Evolutionary conservation across 92 coral and sea anemone species (phyloP).

Genomic region (Palythoa heliodiscus): DNA sequence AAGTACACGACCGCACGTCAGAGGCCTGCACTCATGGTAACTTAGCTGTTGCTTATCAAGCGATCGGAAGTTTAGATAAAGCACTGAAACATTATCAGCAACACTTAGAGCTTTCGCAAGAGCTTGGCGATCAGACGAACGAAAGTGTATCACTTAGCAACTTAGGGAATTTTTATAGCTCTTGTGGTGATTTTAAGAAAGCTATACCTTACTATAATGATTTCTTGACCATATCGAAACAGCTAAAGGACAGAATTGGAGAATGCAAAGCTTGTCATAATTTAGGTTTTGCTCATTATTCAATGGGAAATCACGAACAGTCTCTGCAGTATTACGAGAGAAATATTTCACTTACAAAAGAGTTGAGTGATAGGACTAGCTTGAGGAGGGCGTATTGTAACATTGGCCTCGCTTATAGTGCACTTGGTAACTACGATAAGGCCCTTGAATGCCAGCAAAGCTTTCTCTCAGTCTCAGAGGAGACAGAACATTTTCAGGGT

Average conservation of each 20-base stretch:
- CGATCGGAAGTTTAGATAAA: constrained; percentile 87
- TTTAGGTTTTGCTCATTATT: constrained; percentile 92
- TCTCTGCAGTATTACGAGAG: constrained; percentile 85
- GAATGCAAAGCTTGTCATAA: constrained; percentile 99
- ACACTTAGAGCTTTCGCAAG: constrained; percentile 84
- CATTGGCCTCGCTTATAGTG: constrained; percentile 90
- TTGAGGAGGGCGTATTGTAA: constrained; percentile 90
- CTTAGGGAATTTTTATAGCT: constrained; percentile 93
- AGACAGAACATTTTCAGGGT: constrained; percentile 67
- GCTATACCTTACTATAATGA: constrained; percentile 91
- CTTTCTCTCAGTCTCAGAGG: constrained; percentile 82
- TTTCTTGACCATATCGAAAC: constrained; percentile 66
- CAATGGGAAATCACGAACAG: constrained; percentile 86
- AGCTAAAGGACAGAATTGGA: constrained; percentile 71
- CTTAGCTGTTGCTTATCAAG: constrained; percentile 98
- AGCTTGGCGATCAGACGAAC: constrained; percentile 79
- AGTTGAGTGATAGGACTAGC: constrained; percentile 80
- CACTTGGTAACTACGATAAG: constrained; percentile 77
- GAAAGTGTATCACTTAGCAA: constrained; percentile 92
- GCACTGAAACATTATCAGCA: constrained; percentile 93
- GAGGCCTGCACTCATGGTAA: constrained; percentile 99
- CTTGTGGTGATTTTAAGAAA: constrained; percentile 86
- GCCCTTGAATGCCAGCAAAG: constrained; percentile 79
- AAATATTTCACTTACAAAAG: constrained; percentile 85
- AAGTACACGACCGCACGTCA: constrained; percentile 88